phyloP scores from a whole-genome alignment of 2,113 vertebrate species.

The Uria lomvia region DNA sequence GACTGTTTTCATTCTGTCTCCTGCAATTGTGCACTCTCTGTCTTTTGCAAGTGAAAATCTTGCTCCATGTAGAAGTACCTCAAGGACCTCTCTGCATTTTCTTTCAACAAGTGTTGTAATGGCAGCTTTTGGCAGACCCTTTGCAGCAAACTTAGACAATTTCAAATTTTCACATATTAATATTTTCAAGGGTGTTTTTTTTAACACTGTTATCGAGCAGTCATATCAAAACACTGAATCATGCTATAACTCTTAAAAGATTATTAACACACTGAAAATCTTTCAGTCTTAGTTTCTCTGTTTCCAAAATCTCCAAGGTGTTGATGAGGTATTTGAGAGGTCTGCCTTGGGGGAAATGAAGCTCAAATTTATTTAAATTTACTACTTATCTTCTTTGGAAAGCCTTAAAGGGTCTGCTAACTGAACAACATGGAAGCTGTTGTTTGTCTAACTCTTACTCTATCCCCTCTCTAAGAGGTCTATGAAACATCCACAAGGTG shows the following conservation, averaged over 20 bases:
- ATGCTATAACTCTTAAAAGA: fast-evolving
- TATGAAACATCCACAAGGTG: slow-evolving; percentile 13
- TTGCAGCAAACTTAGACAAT: neutral
- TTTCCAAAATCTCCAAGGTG: neutral
- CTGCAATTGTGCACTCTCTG: neutral
- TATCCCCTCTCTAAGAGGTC: neutral
- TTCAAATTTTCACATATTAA: neutral
- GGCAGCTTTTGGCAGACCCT: neutral
- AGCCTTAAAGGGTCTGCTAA: neutral
- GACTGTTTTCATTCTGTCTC: neutral
- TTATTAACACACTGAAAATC: neutral
- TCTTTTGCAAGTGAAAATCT: neutral
- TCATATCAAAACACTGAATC: neutral
- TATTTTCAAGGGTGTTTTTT: neutral
- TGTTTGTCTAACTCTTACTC: neutral
- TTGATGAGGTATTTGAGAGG: neutral
- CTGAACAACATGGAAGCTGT: neutral
- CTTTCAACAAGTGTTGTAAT: neutral
- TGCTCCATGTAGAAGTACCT: neutral
- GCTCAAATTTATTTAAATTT: neutral
- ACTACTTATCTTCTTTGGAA: neutral
- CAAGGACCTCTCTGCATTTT: neutral
- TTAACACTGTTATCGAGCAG: neutral
- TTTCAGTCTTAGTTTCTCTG: neutral
- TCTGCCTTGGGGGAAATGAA: neutral